A percentile compares a stretch with the other conserved stretches of the same genome.
Conservation (phyloP, 2,797 vertebrate genomes). For the Parotocinclus haroldoi region DNA sequence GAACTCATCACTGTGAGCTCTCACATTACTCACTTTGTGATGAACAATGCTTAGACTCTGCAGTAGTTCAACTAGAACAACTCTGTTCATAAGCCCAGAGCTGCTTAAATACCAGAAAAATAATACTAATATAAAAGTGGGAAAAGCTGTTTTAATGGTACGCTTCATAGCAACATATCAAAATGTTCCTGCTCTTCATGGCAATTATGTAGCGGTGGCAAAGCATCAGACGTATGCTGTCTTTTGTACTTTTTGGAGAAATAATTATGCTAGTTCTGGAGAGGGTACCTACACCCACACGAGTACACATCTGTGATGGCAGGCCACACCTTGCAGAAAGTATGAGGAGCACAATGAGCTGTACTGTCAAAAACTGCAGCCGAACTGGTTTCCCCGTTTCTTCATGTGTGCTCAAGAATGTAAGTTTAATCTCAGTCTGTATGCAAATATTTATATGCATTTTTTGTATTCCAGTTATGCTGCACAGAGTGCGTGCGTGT, state of each 20-base stretch:
- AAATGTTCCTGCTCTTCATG: neutral
- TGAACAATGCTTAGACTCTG: conserved; percentile 10
- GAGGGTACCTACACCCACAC: conserved; percentile 2
- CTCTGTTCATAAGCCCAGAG: neutral
- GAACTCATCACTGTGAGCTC: conserved; percentile 9
- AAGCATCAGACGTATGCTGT: neutral
- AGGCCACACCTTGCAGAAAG: conserved; percentile 35
- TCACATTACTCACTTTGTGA: conserved; percentile 36
- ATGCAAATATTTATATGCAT: neutral
- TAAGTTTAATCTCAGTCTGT: neutral
- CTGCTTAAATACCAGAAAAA: conserved; percentile 4
- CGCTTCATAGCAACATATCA: no score
- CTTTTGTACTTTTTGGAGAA: neutral
- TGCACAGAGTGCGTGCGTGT: no score
- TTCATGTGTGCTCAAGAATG: neutral
- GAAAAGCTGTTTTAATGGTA: no score
- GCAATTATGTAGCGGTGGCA: neutral
- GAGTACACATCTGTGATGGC: conserved; percentile 38
- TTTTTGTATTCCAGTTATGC: no score
- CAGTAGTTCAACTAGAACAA: neutral
- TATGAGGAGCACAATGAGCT: conserved; percentile 32
- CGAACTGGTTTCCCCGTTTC: conserved; percentile 57
- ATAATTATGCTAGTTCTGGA: conserved; percentile 1
- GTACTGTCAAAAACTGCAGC: conserved; percentile 43
- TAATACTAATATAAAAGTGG: neutral